Evolutionary conservation across 2,797 vertebrate species (phyloP), one percentile per base, ranked within the genome.

Genomic region (Anisognathus igniventris): DNA sequence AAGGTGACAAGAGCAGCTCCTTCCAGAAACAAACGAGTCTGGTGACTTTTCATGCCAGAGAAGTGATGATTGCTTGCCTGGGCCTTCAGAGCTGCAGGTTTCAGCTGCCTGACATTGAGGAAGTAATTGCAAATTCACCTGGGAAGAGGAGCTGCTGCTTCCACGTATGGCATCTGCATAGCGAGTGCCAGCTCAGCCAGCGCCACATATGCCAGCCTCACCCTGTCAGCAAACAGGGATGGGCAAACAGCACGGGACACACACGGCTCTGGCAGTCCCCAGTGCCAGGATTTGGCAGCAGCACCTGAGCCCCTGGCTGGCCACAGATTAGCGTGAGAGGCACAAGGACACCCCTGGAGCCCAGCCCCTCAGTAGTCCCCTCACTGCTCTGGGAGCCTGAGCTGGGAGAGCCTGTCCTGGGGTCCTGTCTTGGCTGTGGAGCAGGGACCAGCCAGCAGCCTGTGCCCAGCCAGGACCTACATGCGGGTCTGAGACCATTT

Each of bases 171-270:
- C 9, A 0, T 14, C 76, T 7, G 35, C n/a, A 22, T 3, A 28
- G 85, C 17, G 1, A 60, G 50, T 1, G 86, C 90, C 95, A 95
- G 86, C 94, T 90, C 93, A 81, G 90, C 95, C 65, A 6, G 84
- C 1, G 35, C 47, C 48, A 57, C 76, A 12, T 37, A 64, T 1
- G 7, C 51, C 65, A 7, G 24, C 66, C 93, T 86, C 96, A 25
- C 97, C 97, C 97, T 64, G 3, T 97, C 33, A 14, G 93, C 95
- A 98, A 98, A 98, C 97, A 98, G 83, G 94, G 96, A 57, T 75
- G 78, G 2, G 92, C 87, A 88, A 92, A 81, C 51, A 95, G 88
- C 91, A 18, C 0, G 5, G 86, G 31, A 64, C 48, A 18, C 68
- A 30, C 27, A 56, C 0, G 9, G 56, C 74, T 44, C 3, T 17